These are phyloP conservation scores for Spicauda simplicius DNA, from an alignment of 2,888 invertebrate genomes.

Conservation along the genomic window DNA sequence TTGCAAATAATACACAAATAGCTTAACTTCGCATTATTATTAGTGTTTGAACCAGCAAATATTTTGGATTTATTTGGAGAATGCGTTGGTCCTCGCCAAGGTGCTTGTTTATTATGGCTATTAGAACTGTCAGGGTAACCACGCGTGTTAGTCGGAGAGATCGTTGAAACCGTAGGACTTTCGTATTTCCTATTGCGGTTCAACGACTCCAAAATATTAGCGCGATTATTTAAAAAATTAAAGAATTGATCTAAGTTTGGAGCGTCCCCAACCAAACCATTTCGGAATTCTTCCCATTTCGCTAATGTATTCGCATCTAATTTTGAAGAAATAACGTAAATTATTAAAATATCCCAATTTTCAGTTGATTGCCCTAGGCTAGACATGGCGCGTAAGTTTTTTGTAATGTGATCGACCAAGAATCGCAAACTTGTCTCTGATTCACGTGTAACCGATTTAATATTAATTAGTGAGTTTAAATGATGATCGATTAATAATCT, in stretches of 20 bases:
- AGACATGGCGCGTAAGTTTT: constrained; percentile 44
- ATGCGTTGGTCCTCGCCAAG: too few species aligned
- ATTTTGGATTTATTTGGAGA: too few species aligned
- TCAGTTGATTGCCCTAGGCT: constrained; percentile 44
- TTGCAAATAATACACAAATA: constrained; percentile 35
- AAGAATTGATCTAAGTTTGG: constrained; percentile 44
- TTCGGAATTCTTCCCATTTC: too few species aligned
- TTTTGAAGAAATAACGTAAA: too few species aligned
- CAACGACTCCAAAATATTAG: constrained; percentile 42
- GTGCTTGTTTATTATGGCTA: too few species aligned
- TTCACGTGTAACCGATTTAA: constrained; percentile 40
- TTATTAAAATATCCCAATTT: too few species aligned
- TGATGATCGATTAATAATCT: constrained; percentile 39
- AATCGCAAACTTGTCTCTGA: constrained; percentile 42
- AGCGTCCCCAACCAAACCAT: constrained; percentile 27
- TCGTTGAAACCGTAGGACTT: too few species aligned
- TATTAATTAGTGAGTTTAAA: constrained; percentile 43
- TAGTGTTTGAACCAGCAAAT: not conserved
- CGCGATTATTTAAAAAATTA: constrained; percentile 45
- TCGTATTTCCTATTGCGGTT: too few species aligned
- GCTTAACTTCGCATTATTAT: not conserved
- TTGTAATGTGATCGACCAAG: constrained; percentile 45
- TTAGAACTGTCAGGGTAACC: too few species aligned
- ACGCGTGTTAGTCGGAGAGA: too few species aligned
- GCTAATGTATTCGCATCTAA: too few species aligned